Evolutionary conservation across 2,113 vertebrate genomes (phyloP), one percentile per base, ranked within the genome.

Genomic region (Ptychochromis oligacanthus): DNA sequence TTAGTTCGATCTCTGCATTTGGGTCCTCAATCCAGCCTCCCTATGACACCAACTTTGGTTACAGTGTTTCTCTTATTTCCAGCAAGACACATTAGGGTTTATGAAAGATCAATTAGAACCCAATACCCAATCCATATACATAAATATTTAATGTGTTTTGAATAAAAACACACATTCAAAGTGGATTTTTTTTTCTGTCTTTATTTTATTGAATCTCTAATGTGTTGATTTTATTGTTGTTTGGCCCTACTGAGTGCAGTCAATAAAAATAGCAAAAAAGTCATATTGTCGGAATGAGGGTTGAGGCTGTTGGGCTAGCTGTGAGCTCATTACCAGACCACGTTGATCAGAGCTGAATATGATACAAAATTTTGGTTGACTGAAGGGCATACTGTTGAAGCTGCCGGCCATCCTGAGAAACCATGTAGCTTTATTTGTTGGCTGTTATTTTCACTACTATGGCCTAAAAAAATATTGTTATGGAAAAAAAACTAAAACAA

Each of bases 261-360:
- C 28, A 31, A 31, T 31, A 31, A 2, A 31, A 31, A 4, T 31
- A 31, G 28, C 28, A 31, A 31, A 31, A 31, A 31, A 31, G 4
- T 31, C 28, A 31, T 31, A 31, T 31, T 31, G 28, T 4, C 28
- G 4, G n/a, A n/a, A n/a, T n/a, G n/a, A n/a, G n/a, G n/a, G n/a
- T n/a, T n/a, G n/a, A n/a, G n/a, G 28, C 28, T n/a, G 20, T 52
- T 72, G 3, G 17, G 1, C 65, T 28, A 28, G 24, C 3, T 49
- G 43, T 70, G 40, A 70, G 43, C 64, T 67, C 64, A 46, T 67
- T 46, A 26, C 22, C 38, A 46, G 38, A 67, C 38, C 64, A 14
- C 59, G 18, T 74, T 18, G 85, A 85, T 81, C 77, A 79, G 6
- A 81, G 43, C 34, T 8, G 7, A 70, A 75, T 13, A 67, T 59